Percentiles rank a stretch among this genome's conserved stretches.
These are phyloP conservation scores for Stomorhina lunata DNA, from an alignment of 2,888 invertebrate species.

Conservation along the genomic window DNA sequence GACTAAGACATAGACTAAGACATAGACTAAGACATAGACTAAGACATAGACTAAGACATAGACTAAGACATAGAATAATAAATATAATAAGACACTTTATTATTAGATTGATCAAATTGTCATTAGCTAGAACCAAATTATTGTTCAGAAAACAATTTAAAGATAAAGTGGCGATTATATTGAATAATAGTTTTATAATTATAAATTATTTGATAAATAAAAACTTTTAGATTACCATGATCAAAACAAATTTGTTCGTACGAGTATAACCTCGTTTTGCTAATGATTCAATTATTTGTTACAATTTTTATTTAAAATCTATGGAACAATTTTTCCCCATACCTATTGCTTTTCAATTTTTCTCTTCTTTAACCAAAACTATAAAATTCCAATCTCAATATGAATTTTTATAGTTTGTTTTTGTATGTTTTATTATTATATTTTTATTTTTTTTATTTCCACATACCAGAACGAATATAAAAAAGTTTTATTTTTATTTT, in stretches of 20 bases:
- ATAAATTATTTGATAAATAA: too few relatives aligned
- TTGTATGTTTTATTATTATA: constrained; percentile 13
- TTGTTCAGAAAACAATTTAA: too few relatives aligned
- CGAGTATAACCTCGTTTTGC: not conserved
- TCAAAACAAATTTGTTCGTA: too few relatives aligned
- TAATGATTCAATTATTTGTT: constrained; percentile 22
- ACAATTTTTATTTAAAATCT: not conserved
- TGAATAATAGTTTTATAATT: too few relatives aligned
- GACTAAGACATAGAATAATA: too few relatives aligned
- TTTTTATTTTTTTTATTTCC: constrained; percentile 11
- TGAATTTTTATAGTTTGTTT: constrained; percentile 27
- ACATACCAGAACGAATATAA: constrained; percentile 25
- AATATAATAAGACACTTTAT: too few relatives aligned
- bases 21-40: too few relatives aligned
- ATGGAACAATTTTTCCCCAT: not conserved
- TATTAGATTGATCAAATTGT: too few relatives aligned
- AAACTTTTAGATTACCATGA: not conserved
- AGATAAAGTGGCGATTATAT: too few relatives aligned
- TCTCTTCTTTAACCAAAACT: constrained; percentile 26
- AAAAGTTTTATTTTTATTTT: constrained; percentile 51
- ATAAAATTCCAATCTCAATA: constrained; percentile 36
- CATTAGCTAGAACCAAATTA: too few relatives aligned
- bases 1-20: too few relatives aligned
- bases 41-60: too few relatives aligned
- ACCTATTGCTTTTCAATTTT: constrained; percentile 27